phyloP scores from a whole-genome alignment of 2,888 invertebrate genomes.

The Trichopoda pennipes region DNA sequence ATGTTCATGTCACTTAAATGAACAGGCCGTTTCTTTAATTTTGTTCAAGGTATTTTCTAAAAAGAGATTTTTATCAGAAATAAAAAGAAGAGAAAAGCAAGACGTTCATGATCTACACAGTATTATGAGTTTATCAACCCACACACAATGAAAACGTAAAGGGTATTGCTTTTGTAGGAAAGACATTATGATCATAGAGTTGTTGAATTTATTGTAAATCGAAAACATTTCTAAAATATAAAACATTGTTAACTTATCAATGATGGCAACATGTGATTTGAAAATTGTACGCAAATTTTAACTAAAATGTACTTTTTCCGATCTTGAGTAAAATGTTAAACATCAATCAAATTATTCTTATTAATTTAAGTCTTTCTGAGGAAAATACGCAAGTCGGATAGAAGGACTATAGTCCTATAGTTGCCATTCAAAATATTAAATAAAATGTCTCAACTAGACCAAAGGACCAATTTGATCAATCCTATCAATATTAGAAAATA shows the following conservation, averaged over 20 bases:
- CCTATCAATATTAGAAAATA: no score
- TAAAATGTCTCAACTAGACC: no score
- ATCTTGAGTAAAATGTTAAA: no score
- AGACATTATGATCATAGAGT: slow-evolving; percentile 52
- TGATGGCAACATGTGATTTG: no score
- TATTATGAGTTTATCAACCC: slow-evolving; percentile 1
- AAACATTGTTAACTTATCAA: not conserved
- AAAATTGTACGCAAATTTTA: not conserved
- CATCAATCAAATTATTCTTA: no score
- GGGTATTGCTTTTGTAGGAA: not conserved
- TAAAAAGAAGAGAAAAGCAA: not conserved
- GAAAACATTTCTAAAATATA: not conserved
- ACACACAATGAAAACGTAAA: slow-evolving; percentile 32
- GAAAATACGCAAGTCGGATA: no score
- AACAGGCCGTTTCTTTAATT: slow-evolving; percentile 15
- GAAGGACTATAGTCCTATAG: no score
- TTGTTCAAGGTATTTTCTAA: slow-evolving; percentile 10
- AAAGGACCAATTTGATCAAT: no score
- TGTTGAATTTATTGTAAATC: slow-evolving; percentile 55
- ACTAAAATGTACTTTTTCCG: not conserved
- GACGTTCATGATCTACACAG: not conserved
- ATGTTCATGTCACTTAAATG: slow-evolving; percentile 47
- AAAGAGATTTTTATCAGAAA: slow-evolving; percentile 6
- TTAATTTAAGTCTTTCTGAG: no score
- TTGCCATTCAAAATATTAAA: no score